Evolutionary conservation across 2,113 vertebrate genomes (phyloP).

Genomic region (Aythya baeri): DNA sequence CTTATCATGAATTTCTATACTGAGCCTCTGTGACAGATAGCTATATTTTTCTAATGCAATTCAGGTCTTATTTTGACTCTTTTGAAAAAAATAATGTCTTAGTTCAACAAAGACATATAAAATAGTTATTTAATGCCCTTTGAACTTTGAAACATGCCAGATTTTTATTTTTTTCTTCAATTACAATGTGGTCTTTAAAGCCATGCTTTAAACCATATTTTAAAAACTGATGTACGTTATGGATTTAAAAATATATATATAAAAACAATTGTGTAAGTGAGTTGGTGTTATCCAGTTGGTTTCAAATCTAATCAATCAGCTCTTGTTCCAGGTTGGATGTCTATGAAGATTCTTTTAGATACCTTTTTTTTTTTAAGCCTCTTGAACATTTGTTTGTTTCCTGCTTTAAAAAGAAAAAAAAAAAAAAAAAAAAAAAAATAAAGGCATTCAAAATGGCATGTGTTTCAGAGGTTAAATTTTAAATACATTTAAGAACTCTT

Average conservation of each 20-base stretch:
- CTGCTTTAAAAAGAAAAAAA: neutral
- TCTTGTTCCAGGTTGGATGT: neutral
- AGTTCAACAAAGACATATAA: neutral
- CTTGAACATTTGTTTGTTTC: neutral
- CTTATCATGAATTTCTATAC: neutral
- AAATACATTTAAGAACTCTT: neutral
- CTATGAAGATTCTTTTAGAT: neutral
- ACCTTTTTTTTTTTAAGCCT: neutral
- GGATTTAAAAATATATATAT: neutral
- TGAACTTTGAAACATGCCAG: neutral
- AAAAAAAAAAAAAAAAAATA: neutral
- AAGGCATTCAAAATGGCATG: neutral
- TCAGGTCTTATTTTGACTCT: neutral
- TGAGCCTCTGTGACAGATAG: neutral
- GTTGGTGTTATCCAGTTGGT: neutral
- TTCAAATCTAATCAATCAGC: constrained; percentile 4
- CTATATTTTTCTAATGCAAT: neutral
- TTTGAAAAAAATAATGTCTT: neutral
- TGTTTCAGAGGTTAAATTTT: neutral
- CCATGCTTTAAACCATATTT: neutral
- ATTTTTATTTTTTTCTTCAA: neutral
- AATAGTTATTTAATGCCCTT: neutral
- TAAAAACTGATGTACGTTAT: neutral
- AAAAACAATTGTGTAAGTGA: neutral
- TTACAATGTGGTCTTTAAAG: neutral